phyloP scores from a whole-genome alignment of 2,113 vertebrate species.

The Pycnonotus jocosus region DNA sequence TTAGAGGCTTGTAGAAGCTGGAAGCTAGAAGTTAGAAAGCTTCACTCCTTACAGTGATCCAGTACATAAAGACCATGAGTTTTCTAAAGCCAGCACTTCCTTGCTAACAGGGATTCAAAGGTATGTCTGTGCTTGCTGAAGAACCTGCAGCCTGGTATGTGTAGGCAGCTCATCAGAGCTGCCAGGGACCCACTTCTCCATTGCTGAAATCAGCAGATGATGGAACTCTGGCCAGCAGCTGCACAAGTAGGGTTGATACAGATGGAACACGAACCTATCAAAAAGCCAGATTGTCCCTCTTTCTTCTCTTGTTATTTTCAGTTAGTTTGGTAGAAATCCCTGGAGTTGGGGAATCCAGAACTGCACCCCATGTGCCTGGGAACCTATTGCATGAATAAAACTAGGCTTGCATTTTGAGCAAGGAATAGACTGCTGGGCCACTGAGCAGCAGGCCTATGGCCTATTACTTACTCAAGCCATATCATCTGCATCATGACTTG shows the following conservation, averaged over 20 bases:
- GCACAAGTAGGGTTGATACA: fast-evolving
- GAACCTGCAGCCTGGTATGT: neutral
- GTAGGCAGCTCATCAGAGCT: neutral
- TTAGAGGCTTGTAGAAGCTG: neutral
- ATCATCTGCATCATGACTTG: neutral
- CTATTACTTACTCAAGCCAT: neutral
- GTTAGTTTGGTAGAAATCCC: neutral
- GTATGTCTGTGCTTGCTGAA: neutral
- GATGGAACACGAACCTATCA: neutral
- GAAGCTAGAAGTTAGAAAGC: neutral
- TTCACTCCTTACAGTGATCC: neutral
- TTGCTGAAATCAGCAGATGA: neutral
- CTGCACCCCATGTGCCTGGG: neutral
- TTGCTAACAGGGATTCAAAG: neutral
- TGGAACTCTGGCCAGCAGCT: neutral
- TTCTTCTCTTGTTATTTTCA: neutral
- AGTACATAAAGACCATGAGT: neutral
- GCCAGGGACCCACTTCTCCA: neutral
- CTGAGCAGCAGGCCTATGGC: neutral
- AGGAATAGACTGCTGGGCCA: neutral
- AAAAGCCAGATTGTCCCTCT: neutral
- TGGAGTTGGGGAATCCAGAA: neutral
- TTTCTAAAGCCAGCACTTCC: neutral
- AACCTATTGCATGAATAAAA: neutral
- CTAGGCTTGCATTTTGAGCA: neutral